Evolutionary conservation across 2,888 invertebrate species (phyloP).

Genomic region (Uloborus plumipes): DNA sequence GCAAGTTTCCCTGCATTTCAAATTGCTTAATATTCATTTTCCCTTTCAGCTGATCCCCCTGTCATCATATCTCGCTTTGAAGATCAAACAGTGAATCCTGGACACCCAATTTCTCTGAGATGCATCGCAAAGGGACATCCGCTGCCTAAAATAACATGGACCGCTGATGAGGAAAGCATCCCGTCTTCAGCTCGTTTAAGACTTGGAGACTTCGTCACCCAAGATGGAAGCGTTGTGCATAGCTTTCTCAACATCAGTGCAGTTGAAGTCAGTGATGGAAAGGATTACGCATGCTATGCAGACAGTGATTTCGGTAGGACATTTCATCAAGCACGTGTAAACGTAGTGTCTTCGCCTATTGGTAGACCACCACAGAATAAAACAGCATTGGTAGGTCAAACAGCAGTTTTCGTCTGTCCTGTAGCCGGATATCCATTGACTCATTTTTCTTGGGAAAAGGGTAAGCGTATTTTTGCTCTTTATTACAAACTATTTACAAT

Average conservation of each 20-base stretch:
- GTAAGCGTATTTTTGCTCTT: conserved; percentile 13
- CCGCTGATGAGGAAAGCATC: conserved; percentile 70
- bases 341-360: conserved; percentile 57
- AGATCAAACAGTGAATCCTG: conserved; percentile 58
- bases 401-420: conserved; percentile 49
- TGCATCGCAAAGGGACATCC: conserved; percentile 68
- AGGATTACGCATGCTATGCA: conserved; percentile 51
- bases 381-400: conserved; percentile 55
- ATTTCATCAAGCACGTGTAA: conserved; percentile 32
- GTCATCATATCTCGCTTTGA: conserved; percentile 46
- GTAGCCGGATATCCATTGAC: conserved; percentile 59
- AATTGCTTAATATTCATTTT: background rate
- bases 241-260: conserved; percentile 69
- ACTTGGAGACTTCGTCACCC: conserved; percentile 69
- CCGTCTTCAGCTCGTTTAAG: conserved; percentile 67
- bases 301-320: conserved; percentile 52
- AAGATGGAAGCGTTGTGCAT: conserved; percentile 69
- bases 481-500: too few relatives aligned
- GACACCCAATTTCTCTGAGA: conserved; percentile 67
- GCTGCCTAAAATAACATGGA: conserved; percentile 68
- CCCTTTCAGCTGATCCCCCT: conserved; percentile 53
- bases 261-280: conserved; percentile 64
- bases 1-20: too few relatives aligned
- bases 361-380: conserved; percentile 48
- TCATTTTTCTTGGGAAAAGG: conserved; percentile 61